Evolutionary conservation across 2,797 vertebrate species (phyloP), one percentile per base, ranked within the genome.

Genomic region (Emydoidea blandingii): DNA sequence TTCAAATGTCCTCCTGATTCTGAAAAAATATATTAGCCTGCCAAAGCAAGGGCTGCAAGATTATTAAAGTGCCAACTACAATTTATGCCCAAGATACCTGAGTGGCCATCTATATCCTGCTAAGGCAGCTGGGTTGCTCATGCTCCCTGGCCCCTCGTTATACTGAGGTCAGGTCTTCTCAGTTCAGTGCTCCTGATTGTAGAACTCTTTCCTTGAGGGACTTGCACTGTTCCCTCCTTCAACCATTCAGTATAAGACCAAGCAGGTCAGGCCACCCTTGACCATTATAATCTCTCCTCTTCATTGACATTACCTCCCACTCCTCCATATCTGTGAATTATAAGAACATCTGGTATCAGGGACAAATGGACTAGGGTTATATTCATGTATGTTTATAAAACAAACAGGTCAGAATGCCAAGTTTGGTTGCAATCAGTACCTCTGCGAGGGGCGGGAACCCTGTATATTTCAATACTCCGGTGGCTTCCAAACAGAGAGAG

Each of bases 21-120:
- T 92, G 89, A 81, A 94, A 95, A 95, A 76, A 93, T 91, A 78
- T 90, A 96, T 95, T 90, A 93, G 91, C 85, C 91, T 97, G 93
- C 68, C 95, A 96, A 94, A 96, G 86, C 93, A 90, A 96, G 72
- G 91, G 85, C 85, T 93, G 88, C 56, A 52, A 88, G 79, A 96
- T 91, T 97, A 97, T 95, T 97, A 85, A 97, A 96, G 88, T 97
- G 95, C 93, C 95, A 95, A 86, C 79, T 80, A 85, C 85, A 94
- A 96, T 95, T 96, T 96, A 97, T 95, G 88, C 96, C 90, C 85
- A 81, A 78, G 72, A 83, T 34, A 93, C 56, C 82, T 57, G 72
- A 16, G 81, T 95, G 92, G 84, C 94, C 62, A 90, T 96, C 91
- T 87, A 76, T 54, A 78, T 5, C 34, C 44, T 81, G 83, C 93